Evolutionary conservation across 2,797 vertebrate genomes (phyloP).

Genomic region (Rhyacichthys aspro): DNA sequence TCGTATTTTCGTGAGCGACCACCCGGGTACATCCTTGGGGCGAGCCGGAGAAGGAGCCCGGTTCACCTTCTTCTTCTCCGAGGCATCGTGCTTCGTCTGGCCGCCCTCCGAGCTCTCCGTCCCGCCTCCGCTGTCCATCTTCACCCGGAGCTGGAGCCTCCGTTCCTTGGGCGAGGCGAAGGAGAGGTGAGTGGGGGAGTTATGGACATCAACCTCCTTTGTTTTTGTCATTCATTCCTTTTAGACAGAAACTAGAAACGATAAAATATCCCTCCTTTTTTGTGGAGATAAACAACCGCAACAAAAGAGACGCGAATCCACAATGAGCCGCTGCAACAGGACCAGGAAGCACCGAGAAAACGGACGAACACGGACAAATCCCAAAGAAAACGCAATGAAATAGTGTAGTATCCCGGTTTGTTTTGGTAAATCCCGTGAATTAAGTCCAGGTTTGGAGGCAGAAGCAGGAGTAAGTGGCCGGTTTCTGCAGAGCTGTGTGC

Average conservation of each 20-base stretch:
- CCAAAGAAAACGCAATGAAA: neutral
- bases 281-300: slow-evolving; percentile 49
- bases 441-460: neutral
- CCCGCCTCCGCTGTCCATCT: slow-evolving; percentile 83
- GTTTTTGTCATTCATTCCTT: slow-evolving; percentile 88
- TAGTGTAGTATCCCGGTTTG: slow-evolving; percentile 23
- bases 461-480: slow-evolving; percentile 19
- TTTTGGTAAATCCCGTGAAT: slow-evolving; percentile 12
- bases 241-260: slow-evolving; percentile 50
- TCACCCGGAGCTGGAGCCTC: slow-evolving; percentile 80
- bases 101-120: slow-evolving; percentile 70
- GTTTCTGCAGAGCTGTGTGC: slow-evolving; percentile 41
- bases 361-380: slow-evolving; percentile 6
- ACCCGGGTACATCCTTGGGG: slow-evolving; percentile 91
- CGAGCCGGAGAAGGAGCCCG: slow-evolving; percentile 92
- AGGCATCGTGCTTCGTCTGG: slow-evolving; percentile 56
- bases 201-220: slow-evolving; percentile 84
- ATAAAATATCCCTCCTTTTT: slow-evolving; percentile 56
- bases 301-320: slow-evolving; percentile 58
- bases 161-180: slow-evolving; percentile 82
- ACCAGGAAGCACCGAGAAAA: slow-evolving; percentile 19
- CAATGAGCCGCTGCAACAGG: slow-evolving; percentile 35
- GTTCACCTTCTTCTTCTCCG: slow-evolving; percentile 87
- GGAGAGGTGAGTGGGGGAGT: slow-evolving; percentile 73
- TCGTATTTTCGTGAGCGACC: slow-evolving; percentile 90